These are phyloP conservation scores for Orientallactaga sibirica DNA, from an alignment of 2,797 vertebrate genomes.

Conservation along the genomic window DNA sequence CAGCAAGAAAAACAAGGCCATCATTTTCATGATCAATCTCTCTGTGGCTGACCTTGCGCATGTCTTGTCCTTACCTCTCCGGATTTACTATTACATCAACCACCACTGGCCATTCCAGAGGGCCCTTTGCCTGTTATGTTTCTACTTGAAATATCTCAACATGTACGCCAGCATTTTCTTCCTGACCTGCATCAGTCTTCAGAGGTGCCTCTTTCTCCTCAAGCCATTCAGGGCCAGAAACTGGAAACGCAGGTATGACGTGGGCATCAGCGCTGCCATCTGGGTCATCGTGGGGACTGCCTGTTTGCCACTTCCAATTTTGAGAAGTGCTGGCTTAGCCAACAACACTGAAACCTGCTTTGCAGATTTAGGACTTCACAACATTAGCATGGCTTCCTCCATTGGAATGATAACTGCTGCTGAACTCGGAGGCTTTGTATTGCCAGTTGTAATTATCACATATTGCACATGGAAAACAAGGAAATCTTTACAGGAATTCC, in stretches of 20 bases:
- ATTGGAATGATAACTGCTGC: slow-evolving; percentile 88
- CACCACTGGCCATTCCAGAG: slow-evolving; percentile 91
- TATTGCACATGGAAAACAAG: slow-evolving; percentile 91
- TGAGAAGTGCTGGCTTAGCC: slow-evolving; percentile 79
- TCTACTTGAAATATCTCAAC: slow-evolving; percentile 95
- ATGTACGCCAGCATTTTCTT: slow-evolving; percentile 94
- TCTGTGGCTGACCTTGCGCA: slow-evolving; percentile 92
- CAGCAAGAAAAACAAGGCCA: slow-evolving; percentile 93
- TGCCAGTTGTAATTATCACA: slow-evolving; percentile 89
- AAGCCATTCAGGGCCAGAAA: slow-evolving; percentile 90
- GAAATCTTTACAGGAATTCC: slow-evolving; percentile 86
- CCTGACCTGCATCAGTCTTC: slow-evolving; percentile 94
- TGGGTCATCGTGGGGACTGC: slow-evolving; percentile 90
- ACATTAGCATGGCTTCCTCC: slow-evolving; percentile 70
- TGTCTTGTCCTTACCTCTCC: slow-evolving; percentile 92
- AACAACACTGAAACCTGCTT: slow-evolving; percentile 86
- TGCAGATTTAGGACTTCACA: slow-evolving; percentile 90
- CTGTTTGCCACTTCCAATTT: slow-evolving; percentile 91
- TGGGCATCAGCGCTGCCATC: slow-evolving; percentile 89
- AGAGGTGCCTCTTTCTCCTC: slow-evolving; percentile 92
- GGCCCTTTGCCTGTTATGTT: slow-evolving; percentile 91
- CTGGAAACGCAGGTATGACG: slow-evolving; percentile 93
- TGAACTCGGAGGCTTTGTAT: slow-evolving; percentile 92
- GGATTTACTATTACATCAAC: slow-evolving; percentile 93
- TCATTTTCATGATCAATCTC: slow-evolving; percentile 96